A percentile compares a stretch with the other conserved stretches of the same genome.
Conservation (phyloP, 1,140 invertebrate genomes). For the Stegodyphus mimosarum region DNA sequence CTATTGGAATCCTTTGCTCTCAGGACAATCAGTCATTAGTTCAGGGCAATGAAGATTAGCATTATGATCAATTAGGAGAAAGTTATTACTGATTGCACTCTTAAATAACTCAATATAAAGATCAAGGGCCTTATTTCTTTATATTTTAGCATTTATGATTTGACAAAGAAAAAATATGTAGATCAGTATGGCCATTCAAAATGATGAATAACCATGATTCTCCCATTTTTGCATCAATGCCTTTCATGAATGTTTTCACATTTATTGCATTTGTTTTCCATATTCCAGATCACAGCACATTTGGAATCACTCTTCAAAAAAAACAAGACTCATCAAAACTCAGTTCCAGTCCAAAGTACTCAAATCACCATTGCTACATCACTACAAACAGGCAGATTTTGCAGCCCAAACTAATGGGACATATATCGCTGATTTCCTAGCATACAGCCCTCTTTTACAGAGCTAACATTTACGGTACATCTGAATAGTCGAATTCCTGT, state of each 20-base stretch:
- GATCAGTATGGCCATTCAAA: not conserved
- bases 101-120: not conserved
- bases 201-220: no score
- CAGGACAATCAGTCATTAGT: not conserved
- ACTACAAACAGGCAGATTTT: no score
- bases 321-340: no score
- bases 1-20: not conserved
- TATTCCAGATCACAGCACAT: no score
- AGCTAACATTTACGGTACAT: not conserved
- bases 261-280: no score
- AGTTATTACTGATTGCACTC: not conserved
- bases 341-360: no score
- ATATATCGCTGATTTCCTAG: no score
- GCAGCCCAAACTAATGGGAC: no score
- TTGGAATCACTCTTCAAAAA: no score
- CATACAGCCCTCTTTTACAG: not conserved
- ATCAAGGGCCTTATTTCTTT: not conserved
- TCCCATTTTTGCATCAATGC: no score
- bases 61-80: not conserved
- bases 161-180: not conserved
- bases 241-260: no score
- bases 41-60: not conserved
- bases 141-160: not conserved
- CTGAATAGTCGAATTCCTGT: not conserved
- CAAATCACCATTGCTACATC: no score